Evolutionary conservation across 1,140 invertebrate species (phyloP).

Genomic region (Gryon sp.): DNA sequence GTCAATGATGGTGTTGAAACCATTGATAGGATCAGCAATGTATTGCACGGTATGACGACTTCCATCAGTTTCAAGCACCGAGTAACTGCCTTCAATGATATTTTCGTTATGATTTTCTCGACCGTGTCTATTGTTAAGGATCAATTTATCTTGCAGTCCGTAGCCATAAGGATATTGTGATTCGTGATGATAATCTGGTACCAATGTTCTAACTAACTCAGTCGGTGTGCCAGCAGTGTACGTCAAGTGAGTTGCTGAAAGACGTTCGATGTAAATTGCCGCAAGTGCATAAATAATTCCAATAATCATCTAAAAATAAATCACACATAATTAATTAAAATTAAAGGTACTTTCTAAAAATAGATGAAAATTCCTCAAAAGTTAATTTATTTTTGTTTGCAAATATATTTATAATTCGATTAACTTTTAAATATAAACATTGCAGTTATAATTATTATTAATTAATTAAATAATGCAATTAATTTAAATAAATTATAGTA

Average conservation of each 20-base stretch:
- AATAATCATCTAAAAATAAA: too few species aligned
- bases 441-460: too few species aligned
- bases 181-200: not conserved
- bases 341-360: too few species aligned
- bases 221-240: not conserved
- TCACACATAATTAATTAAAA: too few species aligned
- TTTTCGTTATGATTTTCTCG: not conserved
- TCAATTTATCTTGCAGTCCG: not conserved
- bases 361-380: too few species aligned
- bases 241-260: not conserved
- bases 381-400: too few species aligned
- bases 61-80: slow-evolving; percentile 64
- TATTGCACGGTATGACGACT: slow-evolving; percentile 65
- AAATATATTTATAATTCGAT: too few species aligned
- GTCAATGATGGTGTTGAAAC: slow-evolving; percentile 69
- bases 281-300: too few species aligned
- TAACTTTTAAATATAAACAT: too few species aligned
- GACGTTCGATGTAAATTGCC: too few species aligned
- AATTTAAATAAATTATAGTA: too few species aligned
- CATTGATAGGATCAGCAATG: slow-evolving; percentile 70
- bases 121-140: not conserved
- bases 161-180: not conserved
- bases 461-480: too few species aligned
- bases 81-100: slow-evolving; percentile 53
- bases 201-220: not conserved